These are phyloP conservation scores for Pseudorectes ferrugineus DNA, from an alignment of 2,113 vertebrate genomes.

Conservation along the genomic window DNA sequence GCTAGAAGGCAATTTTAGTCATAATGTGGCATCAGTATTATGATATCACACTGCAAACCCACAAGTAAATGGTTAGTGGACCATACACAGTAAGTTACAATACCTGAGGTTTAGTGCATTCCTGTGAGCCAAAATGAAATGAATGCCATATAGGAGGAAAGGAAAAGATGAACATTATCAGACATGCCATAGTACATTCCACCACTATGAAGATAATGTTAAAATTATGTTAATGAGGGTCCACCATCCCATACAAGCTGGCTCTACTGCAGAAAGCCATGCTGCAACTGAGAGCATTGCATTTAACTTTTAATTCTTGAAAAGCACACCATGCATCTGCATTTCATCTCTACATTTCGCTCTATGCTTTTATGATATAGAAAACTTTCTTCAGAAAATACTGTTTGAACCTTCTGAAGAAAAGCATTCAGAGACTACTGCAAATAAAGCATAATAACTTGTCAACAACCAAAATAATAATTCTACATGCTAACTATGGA, in stretches of 20 bases:
- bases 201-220: slow-evolving; percentile 68
- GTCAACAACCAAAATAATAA: neutral
- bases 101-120: slow-evolving; percentile 98
- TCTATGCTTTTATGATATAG: neutral
- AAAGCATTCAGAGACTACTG: neutral
- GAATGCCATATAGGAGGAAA: slow-evolving; percentile 85
- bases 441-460: neutral
- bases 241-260: neutral
- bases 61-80: slow-evolving; percentile 61
- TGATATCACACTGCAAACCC: slow-evolving; percentile 37
- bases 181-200: slow-evolving; percentile 75
- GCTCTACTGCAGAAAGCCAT: slow-evolving; percentile 30
- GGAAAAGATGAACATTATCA: slow-evolving; percentile 92
- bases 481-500: neutral
- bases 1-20: slow-evolving; percentile 23
- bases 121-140: slow-evolving; percentile 92
- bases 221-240: slow-evolving; percentile 50
- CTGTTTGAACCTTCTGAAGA: neutral
- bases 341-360: neutral
- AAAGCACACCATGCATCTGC: slow-evolving; percentile 6
- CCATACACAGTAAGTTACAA: slow-evolving; percentile 80
- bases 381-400: slow-evolving; percentile 18
- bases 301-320: neutral
- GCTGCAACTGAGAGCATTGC: slow-evolving; percentile 8
- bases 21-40: neutral